Conservation (phyloP, 2,888 invertebrate species). For the Limulus polyphemus region DNA sequence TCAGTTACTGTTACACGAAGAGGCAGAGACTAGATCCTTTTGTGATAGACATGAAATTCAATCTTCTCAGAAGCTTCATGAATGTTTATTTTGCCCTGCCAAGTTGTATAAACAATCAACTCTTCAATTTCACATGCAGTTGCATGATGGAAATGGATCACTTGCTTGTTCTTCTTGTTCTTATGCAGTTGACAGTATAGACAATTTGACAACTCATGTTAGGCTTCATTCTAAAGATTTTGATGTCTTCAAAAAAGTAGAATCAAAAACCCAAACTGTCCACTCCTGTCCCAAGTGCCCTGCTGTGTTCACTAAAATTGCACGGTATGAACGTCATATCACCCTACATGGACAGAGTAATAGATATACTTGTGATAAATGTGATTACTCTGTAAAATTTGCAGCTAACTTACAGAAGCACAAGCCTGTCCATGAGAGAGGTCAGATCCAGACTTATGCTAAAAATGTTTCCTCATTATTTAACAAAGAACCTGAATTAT, state of each 20-base stretch:
- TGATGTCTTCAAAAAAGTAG: constrained; percentile 65
- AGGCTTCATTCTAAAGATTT: constrained; percentile 50
- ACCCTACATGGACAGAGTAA: constrained; percentile 71
- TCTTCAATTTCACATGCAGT: constrained; percentile 53
- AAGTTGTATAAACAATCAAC: constrained; percentile 59
- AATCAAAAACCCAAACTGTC: constrained; percentile 43
- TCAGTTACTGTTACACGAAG: constrained; percentile 22
- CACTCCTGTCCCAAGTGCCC: constrained; percentile 61
- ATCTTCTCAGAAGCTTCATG: constrained; percentile 29
- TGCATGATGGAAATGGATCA: constrained; percentile 51
- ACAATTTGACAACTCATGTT: constrained; percentile 54
- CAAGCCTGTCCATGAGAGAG: constrained; percentile 52
- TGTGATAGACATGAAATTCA: constrained; percentile 1
- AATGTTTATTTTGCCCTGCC: constrained; percentile 50
- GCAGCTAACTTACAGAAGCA: constrained; percentile 73
- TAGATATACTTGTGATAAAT: constrained; percentile 64
- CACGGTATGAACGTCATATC: constrained; percentile 69
- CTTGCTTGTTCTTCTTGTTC: constrained; percentile 58
- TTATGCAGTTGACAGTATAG: constrained; percentile 54
- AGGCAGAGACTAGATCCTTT: constrained; percentile 10
- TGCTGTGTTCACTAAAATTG: constrained; percentile 70
- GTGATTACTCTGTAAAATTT: constrained; percentile 78
- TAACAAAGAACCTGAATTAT: constrained; percentile 9
- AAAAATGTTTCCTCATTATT: constrained; percentile 27
- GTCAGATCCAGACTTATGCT: constrained; percentile 31